Base-by-base conservation (phyloP, 2,888 invertebrate genomes). In the Hybos culiciformis region DNA sequence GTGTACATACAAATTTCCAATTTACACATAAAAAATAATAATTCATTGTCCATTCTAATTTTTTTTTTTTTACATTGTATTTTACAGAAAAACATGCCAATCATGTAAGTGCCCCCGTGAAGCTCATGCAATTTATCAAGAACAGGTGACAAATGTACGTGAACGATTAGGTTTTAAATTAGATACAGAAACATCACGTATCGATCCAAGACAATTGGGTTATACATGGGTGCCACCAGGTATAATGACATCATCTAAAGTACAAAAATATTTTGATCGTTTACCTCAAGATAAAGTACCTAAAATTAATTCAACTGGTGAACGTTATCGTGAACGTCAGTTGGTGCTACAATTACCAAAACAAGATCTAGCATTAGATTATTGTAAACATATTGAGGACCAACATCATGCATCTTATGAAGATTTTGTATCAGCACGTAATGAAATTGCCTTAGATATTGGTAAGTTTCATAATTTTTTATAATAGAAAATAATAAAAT, bases 361-460 rank as follows among this genome's bases (percentile, higher is more conserved):
- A 63, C 93, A 94, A 70, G 97, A 97, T 64, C 75, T 96, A 46
- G 84, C 91, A 8, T 70, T 87, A 54, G 79, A 83, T 42, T 91
- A 92, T 62, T 93, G 93, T 67, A 79, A 81, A 59, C 84, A 90
- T 63, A 73, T 96, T 46, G 84, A 85, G 50, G 54, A 80, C 15
- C 75, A 77, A 57, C 79, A 86, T 60, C 75, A 77, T 57, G 77
- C 79, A 51, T 82, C 86, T 56, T 96, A 85, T 63, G 85, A 92
- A 68, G 92, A 94, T 66, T 97, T 97, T 66, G 83, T 94, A 53
- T 80, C 88, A 40, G 86, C 87, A 42, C 75, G 97, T 41, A 96
- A 97, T 67, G 92, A 93, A 70, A 84, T 92, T 55, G 92, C 94
- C 32, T 74, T 97, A 59, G 97, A 96, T 66, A 88, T 97, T 59